Base-by-base conservation (phyloP, 2,888 invertebrate genomes). In the Theretra japonica region DNA sequence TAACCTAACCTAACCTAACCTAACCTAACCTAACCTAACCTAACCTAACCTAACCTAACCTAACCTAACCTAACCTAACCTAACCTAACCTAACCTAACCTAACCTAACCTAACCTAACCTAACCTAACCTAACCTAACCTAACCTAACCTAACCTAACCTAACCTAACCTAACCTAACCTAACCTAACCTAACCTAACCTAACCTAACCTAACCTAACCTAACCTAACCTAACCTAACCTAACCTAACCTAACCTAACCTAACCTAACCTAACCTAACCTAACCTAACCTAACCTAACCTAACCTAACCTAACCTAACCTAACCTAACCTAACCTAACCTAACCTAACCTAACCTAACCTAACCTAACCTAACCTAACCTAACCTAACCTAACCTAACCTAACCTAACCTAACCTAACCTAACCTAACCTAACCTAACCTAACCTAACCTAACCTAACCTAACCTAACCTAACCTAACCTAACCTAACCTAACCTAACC, bases 1-100 rank as follows among this genome's bases (percentile, higher is more conserved):
- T 75, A 75, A 75, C 75, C 75, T 75, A 75, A 75, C 75, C 75
- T 75, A 75, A 75, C 75, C 75, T 75, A 75, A 75, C 75, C 75
- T 75, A 75, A 75, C 74, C 75, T 75, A 75, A 75, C 73, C 73
- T 73, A 73, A 73, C 73, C 74, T 73, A 72, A 74, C 72, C 56
- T 56, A 56, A 56, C 56, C 69, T 56, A 56, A 72, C 72, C 73
- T 73, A 75, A 72, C 73, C 72, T 73, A 75, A 56, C 72, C 72
- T 72, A 72, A 72, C 72, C 72, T 72, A 72, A 72, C 72, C 72
- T 72, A 72, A 72, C 72, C 72, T 50, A 50, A 50, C 72, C 72
- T 72, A 72, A 72, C 72, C 72, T 72, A 72, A 72, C 72, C n/a
- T 72, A 70, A 70, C 73, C 75, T 73, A 73, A 73, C 75, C 73